These are phyloP conservation scores for Eulimnadia texana DNA, from an alignment of 1,140 invertebrate genomes.

Conservation along the genomic window DNA sequence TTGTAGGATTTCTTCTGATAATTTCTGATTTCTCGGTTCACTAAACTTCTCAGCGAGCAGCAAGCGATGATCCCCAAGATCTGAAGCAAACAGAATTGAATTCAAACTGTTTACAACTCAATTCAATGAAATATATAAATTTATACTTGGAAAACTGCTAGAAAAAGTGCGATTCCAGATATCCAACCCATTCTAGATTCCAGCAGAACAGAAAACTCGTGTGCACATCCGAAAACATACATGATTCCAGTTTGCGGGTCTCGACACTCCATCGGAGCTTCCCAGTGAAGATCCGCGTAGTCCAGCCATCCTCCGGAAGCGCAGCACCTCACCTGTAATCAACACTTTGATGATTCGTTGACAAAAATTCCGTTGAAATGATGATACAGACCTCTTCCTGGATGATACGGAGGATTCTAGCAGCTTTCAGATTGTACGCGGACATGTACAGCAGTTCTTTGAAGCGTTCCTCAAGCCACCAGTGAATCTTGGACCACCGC, in stretches of 20 bases:
- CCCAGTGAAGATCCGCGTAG: conserved; percentile 54
- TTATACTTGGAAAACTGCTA: conserved; percentile 51
- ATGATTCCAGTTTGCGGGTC: conserved; percentile 75
- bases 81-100: too few relatives aligned
- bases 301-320: conserved; percentile 65
- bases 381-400: conserved; percentile 59
- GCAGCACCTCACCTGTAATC: conserved; percentile 59
- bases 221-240: conserved; percentile 69
- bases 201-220: conserved; percentile 67
- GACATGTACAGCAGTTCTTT: conserved; percentile 50
- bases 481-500: conserved; percentile 57
- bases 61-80: neutral
- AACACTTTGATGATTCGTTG: neutral
- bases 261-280: conserved; percentile 60
- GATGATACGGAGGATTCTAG: conserved; percentile 50
- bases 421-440: conserved; percentile 41
- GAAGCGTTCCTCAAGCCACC: conserved; percentile 50
- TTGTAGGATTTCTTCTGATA: too few relatives aligned
- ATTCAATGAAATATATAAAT: neutral
- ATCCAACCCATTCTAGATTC: conserved; percentile 65
- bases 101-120: neutral
- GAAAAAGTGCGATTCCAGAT: conserved; percentile 53
- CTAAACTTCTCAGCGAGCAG: neutral
- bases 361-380: neutral
- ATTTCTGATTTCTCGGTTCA: neutral